Evolutionary conservation across 1,140 invertebrate species (phyloP), one percentile per base, ranked within the genome.

Genomic region (Psix sp.): DNA sequence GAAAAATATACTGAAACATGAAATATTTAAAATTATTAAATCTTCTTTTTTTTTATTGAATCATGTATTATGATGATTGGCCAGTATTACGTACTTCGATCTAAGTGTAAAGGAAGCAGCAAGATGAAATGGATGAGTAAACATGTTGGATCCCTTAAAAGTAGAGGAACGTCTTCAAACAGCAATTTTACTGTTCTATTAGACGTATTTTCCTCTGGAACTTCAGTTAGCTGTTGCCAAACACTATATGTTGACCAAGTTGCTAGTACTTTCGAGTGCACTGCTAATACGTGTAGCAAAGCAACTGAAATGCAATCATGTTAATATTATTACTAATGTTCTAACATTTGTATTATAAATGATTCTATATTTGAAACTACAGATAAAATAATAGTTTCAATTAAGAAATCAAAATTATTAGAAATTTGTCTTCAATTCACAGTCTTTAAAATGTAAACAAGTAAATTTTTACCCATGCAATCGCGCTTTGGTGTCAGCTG

Each of bases 81-180:
- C n/a, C 17, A 51, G 5, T 14, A 16, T 43, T 52, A 88, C 89
- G 88, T 84, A 96, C 95, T 93, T 89, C 93, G 92, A 86, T 97
- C 95, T 35, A 98, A 88, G 79, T 95, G 91, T 15, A 94, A 84
- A 10, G 96, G 96, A 29, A 97, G 89, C 31, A 96, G 88, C 39
- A 98, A 87, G 45, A 97, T 89, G 70, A 98, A 92, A 82, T 98
- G 95, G 72, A 97, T 90, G 0, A 98, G 88, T 48, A 97, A 84
- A 40, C 95, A 92, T 13, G 91, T 89, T 0, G 94, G 94, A 89
- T 98, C 96, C 68, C 91, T 89, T 35, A 98, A 87, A 54, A 98
- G 87, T 43, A 97, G 83, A 52, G 95, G 95, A 62, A 97, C 93
- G 84, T 94, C 91, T 48, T 89, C 88, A 0, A 43, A 65, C 90